Percentiles rank a stretch among this genome's conserved stretches.
Conservation (phyloP, 2,113 vertebrate genomes). For the Psephotus haematonotus region DNA sequence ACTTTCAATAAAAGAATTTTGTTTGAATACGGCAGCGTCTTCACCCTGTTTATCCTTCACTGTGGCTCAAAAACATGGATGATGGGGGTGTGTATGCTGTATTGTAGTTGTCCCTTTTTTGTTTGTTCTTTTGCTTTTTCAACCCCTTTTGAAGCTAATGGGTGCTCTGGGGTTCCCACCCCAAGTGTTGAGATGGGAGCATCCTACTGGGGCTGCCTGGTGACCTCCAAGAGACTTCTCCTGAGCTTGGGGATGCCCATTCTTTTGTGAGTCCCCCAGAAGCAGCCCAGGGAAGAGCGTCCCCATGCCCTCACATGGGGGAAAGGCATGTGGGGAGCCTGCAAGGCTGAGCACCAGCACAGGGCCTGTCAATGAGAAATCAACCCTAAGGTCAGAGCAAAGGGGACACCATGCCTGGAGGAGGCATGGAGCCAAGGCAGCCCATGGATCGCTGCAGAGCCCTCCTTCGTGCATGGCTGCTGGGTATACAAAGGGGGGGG, state of each 20-base stretch:
- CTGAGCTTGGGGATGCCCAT: background rate
- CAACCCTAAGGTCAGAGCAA: rapidly evolving
- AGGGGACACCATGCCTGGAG: background rate
- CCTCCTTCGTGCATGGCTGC: rapidly evolving
- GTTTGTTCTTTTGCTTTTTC: background rate
- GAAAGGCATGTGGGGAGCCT: background rate
- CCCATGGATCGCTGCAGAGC: background rate
- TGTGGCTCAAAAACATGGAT: background rate
- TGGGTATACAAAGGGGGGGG: rapidly evolving
- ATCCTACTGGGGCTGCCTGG: background rate
- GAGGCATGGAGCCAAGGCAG: background rate
- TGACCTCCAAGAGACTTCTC: background rate
- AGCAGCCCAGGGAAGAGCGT: background rate
- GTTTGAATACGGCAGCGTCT: background rate
- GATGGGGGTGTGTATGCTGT: rapidly evolving
- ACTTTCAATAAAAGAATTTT: slow-evolving; percentile 84
- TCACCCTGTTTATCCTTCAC: background rate
- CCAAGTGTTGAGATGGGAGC: background rate
- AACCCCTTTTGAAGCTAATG: background rate
- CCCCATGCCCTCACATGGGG: rapidly evolving
- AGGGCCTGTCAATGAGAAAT: background rate
- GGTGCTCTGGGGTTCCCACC: background rate
- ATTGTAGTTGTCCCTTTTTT: background rate
- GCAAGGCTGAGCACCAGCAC: background rate
- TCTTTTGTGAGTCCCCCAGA: background rate